phyloP scores from a whole-genome alignment of 2,113 vertebrate species.

The Pholis gunnellus region DNA sequence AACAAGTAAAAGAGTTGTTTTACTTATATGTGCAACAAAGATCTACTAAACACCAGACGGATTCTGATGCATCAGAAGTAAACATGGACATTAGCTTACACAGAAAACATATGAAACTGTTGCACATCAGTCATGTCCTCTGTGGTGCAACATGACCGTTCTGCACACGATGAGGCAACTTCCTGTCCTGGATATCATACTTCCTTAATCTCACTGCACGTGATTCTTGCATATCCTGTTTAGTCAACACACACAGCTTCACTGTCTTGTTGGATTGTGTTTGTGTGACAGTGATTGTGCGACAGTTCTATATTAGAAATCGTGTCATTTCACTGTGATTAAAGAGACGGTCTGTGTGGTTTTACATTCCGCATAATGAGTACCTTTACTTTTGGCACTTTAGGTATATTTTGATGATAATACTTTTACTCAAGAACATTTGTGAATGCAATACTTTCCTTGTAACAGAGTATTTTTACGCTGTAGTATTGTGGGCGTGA shows the following conservation, averaged over 20 bases:
- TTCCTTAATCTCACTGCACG: constrained; percentile 41
- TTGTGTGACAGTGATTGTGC: neutral
- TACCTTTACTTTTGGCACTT: neutral
- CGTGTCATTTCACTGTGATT: neutral
- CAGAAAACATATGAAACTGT: neutral
- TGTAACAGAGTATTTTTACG: neutral
- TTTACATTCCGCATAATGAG: neutral
- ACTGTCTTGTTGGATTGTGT: neutral
- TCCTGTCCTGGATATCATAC: constrained; percentile 56
- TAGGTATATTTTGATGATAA: neutral
- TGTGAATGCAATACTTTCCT: neutral
- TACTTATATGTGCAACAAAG: neutral
- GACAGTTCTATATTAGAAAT: neutral
- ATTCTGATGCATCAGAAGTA: neutral
- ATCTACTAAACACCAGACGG: neutral
- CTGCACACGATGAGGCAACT: constrained; percentile 48
- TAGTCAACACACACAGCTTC: neutral
- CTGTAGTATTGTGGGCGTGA: neutral
- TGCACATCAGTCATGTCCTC: neutral
- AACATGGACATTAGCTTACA: neutral
- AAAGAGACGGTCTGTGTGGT: neutral
- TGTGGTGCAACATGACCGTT: neutral
- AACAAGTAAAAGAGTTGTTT: no score
- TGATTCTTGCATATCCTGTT: constrained; percentile 37
- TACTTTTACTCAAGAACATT: neutral